Percentiles rank a stretch among this genome's conserved stretches.
phyloP scores from a whole-genome alignment of 2,888 invertebrate genomes.

The Ypsolopha sequella region DNA sequence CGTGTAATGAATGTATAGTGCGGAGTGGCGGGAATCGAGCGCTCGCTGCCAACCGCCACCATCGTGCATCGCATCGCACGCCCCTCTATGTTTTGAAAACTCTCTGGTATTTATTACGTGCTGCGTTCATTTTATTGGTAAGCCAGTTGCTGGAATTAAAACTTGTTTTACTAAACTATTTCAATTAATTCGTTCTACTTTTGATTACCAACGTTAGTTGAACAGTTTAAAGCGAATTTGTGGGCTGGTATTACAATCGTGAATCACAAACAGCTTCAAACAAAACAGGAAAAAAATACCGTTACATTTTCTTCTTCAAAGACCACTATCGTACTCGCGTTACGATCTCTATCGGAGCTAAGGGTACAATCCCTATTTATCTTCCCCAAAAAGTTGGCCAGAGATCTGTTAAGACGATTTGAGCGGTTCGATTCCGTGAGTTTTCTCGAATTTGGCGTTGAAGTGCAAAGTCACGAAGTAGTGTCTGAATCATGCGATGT shows the following conservation, averaged over 20 bases:
- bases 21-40: slow-evolving; percentile 10
- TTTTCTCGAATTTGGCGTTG: slow-evolving; percentile 34
- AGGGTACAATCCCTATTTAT: slow-evolving; percentile 51
- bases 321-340: neutral
- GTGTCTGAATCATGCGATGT: slow-evolving; percentile 2
- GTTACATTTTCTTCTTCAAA: neutral
- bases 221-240: neutral
- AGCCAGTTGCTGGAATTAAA: neutral
- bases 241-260: too few relatives aligned
- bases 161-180: neutral
- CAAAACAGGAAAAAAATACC: neutral
- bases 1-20: slow-evolving; percentile 24
- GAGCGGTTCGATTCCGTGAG: slow-evolving; percentile 24
- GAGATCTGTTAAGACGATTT: slow-evolving; percentile 45
- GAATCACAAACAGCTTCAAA: too few relatives aligned
- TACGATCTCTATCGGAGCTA: slow-evolving; percentile 8
- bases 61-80: neutral
- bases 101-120: slow-evolving; percentile 2
- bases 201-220: neutral
- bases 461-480: slow-evolving; percentile 20
- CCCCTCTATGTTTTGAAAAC: slow-evolving; percentile 1
- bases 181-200: neutral
- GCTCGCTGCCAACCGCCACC: neutral
- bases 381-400: slow-evolving; percentile 34
- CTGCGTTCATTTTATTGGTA: neutral